Evolutionary conservation across 2,797 vertebrate genomes (phyloP).

Genomic region (Anguilla pacifica): DNA sequence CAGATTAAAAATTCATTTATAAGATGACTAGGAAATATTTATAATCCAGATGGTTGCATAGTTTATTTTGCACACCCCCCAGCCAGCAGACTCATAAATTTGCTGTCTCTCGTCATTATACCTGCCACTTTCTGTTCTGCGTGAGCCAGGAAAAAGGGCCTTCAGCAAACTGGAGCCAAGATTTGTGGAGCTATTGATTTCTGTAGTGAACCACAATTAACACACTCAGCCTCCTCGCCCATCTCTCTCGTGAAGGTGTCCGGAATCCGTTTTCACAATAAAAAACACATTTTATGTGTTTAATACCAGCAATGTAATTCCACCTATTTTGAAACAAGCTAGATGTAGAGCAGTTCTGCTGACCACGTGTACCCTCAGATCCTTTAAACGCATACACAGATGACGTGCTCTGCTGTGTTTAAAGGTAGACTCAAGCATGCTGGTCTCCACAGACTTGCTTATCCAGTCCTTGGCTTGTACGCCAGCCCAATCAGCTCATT

Average conservation of each 20-base stretch:
- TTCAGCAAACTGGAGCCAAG: constrained; percentile 50
- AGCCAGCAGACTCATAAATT: constrained; percentile 17
- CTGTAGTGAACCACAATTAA: constrained; percentile 52
- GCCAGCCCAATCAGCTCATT: not conserved
- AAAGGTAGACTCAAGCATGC: not conserved
- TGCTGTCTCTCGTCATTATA: constrained; percentile 12
- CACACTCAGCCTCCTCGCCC: not conserved
- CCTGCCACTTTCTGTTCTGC: constrained; percentile 11
- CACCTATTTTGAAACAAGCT: not conserved
- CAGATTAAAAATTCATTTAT: constrained; percentile 10
- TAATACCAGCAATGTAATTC: not conserved
- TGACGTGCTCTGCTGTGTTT: not conserved
- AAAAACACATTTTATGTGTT: not conserved
- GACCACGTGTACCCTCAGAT: not conserved
- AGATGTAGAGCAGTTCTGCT: not conserved
- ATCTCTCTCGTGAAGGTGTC: not conserved
- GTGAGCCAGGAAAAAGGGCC: constrained; percentile 53
- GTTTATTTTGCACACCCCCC: not conserved
- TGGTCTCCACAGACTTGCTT: not conserved
- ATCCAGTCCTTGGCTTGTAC: not conserved
- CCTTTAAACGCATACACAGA: not conserved
- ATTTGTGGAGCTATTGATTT: constrained; percentile 65
- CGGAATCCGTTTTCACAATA: not conserved
- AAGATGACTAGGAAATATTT: constrained; percentile 27
- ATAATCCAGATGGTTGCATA: constrained; percentile 21